A percentile compares a stretch with the other conserved stretches of the same genome.
Conservation (phyloP, 1,140 invertebrate genomes). For the Reticulitermes speratus region DNA sequence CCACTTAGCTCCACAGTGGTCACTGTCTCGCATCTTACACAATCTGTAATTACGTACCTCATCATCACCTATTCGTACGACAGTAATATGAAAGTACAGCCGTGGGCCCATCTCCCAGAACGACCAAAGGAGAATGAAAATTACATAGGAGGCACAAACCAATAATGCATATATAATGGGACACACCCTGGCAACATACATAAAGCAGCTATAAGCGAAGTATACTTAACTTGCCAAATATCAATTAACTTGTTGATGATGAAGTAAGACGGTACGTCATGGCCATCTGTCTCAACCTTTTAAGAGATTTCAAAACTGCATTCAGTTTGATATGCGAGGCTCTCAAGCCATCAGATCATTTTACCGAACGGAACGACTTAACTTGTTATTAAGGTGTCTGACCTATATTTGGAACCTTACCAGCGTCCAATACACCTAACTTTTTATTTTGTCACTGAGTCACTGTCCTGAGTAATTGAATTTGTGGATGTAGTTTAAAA, state of each 20-base stretch:
- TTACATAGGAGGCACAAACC: not conserved
- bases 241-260: not conserved
- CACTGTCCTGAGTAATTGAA: too few relatives aligned
- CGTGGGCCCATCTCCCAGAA: not conserved
- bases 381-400: too few relatives aligned
- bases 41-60: not conserved
- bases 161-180: conserved; percentile 4
- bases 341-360: too few relatives aligned
- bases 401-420: too few relatives aligned
- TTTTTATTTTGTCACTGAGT: too few relatives aligned
- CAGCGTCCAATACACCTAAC: too few relatives aligned
- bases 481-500: too few relatives aligned
- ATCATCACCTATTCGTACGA: conserved; percentile 10
- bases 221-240: not conserved
- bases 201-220: not conserved
- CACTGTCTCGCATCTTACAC: not conserved
- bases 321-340: too few relatives aligned
- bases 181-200: not conserved
- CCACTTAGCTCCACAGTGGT: not conserved
- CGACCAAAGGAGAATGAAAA: not conserved
- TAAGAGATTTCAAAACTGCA: too few relatives aligned
- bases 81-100: not conserved
- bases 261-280: too few relatives aligned
- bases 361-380: too few relatives aligned
- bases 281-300: too few relatives aligned